Evolutionary conservation across 2,888 invertebrate genomes (phyloP).

Genomic region (Criorhina ranunculi): DNA sequence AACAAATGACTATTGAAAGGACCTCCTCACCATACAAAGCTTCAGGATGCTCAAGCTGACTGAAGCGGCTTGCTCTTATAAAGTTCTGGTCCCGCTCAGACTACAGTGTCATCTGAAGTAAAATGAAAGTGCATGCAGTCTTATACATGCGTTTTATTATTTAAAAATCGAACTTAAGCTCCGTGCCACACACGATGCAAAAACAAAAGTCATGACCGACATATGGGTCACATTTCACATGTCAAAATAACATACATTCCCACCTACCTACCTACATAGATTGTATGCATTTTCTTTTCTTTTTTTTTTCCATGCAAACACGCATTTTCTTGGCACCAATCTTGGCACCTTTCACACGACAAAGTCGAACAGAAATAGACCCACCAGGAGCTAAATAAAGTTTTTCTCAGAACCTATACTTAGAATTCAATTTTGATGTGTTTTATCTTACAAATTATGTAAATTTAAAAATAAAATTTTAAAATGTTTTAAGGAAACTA

Average conservation of each 20-base stretch:
- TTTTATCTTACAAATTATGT: conserved; percentile 55
- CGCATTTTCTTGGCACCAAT: conserved; percentile 59
- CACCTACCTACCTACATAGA: conserved; percentile 40
- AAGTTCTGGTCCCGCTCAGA: too few species aligned
- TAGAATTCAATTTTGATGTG: conserved; percentile 25
- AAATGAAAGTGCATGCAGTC: too few species aligned
- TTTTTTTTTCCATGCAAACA: conserved; percentile 57
- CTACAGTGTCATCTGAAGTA: too few species aligned
- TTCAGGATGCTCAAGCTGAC: too few species aligned
- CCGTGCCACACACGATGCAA: neutral
- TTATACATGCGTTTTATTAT: too few species aligned
- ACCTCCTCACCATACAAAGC: too few species aligned
- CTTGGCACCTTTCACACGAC: conserved; percentile 25
- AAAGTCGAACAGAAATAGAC: conserved; percentile 43
- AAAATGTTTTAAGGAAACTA: conserved; percentile 29
- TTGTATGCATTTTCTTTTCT: conserved; percentile 56
- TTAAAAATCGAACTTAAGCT: neutral
- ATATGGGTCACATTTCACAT: conserved; percentile 55
- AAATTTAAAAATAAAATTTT: conserved; percentile 49
- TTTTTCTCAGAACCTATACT: conserved; percentile 47
- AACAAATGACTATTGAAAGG: too few species aligned
- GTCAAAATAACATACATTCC: conserved; percentile 2
- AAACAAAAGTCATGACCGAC: conserved; percentile 12
- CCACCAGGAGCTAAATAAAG: conserved; percentile 45
- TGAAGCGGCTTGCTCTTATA: too few species aligned